These are phyloP conservation scores for Globodera ellingtonae DNA, from an alignment of 1,140 invertebrate genomes.

Conservation along the genomic window DNA sequence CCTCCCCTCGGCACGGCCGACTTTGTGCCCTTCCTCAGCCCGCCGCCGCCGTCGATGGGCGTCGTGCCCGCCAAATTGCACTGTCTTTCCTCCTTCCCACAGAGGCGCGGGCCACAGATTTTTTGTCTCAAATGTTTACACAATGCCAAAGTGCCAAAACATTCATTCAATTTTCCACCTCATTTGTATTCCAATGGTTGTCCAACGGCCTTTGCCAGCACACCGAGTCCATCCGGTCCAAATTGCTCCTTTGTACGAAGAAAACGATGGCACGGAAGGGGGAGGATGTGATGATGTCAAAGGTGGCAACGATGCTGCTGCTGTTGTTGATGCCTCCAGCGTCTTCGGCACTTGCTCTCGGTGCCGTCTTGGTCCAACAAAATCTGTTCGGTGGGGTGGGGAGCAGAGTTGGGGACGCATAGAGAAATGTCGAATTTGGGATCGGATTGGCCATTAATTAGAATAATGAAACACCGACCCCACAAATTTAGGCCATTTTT, in stretches of 20 bases:
- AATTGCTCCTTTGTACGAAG: conserved; percentile 3
- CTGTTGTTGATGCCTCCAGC: no score
- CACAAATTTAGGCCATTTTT: no score
- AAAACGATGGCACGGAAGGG: background rate
- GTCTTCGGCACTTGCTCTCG: no score
- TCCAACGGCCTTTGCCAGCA: conserved; percentile 1
- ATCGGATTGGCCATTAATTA: no score
- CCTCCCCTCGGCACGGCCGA: background rate
- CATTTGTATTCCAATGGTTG: conserved; percentile 5
- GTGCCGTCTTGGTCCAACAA: no score
- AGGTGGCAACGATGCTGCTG: background rate
- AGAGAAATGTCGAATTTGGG: no score
- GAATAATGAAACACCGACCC: no score
- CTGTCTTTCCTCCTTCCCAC: conserved; percentile 35
- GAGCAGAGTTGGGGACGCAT: no score
- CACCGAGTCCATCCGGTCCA: conserved; percentile 47
- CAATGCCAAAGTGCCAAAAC: background rate
- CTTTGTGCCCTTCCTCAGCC: background rate
- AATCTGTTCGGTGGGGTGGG: no score
- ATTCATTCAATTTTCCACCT: background rate
- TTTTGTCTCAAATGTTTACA: conserved; percentile 23
- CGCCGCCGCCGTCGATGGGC: conserved; percentile 15
- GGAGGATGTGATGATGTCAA: no score
- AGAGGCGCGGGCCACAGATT: conserved; percentile 39
- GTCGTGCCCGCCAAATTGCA: background rate